phyloP scores from a whole-genome alignment of 2,113 vertebrate species.

The Hemiscyllium ocellatum region DNA sequence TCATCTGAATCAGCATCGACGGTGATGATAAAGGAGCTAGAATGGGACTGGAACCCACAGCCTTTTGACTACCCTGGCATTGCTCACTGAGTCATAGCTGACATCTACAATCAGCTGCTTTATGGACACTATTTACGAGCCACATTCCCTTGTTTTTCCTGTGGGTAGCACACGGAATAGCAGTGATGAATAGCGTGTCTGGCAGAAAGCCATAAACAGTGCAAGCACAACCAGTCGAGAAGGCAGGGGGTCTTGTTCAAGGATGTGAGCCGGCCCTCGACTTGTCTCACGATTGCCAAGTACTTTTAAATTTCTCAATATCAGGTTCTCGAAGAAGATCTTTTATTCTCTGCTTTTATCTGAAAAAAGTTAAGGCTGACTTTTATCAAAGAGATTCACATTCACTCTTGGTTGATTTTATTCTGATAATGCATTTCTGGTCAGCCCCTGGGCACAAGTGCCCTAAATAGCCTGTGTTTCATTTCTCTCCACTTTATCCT shows the following conservation, averaged over 20 bases:
- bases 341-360: not conserved
- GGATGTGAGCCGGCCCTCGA: not conserved
- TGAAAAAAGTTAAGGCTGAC: not conserved
- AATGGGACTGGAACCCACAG: not conserved
- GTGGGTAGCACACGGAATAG: not conserved
- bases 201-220: not conserved
- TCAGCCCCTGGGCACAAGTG: not conserved
- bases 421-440: not conserved
- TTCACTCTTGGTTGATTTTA: not conserved
- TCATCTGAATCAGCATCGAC: not conserved
- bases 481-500: not conserved
- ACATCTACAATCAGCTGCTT: not conserved
- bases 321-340: not conserved
- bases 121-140: not conserved
- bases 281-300: not conserved
- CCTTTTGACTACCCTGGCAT: not conserved
- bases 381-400: not conserved
- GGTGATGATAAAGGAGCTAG: not conserved
- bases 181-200: not conserved
- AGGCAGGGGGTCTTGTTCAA: not conserved
- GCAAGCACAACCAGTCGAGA: not conserved
- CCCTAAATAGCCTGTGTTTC: not conserved
- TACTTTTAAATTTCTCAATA: not conserved
- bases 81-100: not conserved
- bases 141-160: not conserved